Conservation (phyloP, 2,888 invertebrate genomes). For the Latrodectus elegans region DNA sequence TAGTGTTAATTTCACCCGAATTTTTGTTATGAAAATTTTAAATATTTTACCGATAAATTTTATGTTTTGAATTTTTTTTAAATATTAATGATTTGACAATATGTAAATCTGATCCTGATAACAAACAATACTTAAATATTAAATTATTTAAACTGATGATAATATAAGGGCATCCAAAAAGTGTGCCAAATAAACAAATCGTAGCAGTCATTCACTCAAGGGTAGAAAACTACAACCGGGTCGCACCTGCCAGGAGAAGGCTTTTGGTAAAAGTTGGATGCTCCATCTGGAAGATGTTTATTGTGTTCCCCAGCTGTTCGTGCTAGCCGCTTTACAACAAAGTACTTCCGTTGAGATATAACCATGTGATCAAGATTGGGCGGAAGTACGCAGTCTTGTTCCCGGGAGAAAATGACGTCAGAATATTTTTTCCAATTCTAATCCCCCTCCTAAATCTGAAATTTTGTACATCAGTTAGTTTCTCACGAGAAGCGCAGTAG, state of each 20-base stretch:
- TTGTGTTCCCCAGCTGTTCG: constrained; percentile 48
- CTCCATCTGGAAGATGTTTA: constrained; percentile 10
- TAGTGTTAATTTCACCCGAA: too few species aligned
- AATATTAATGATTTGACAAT: too few species aligned
- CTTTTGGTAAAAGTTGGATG: background rate
- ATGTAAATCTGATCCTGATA: too few species aligned
- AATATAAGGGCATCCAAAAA: too few species aligned
- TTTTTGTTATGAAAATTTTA: too few species aligned
- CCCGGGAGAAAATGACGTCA: constrained; percentile 18
- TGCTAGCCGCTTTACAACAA: constrained; percentile 13
- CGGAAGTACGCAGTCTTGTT: constrained; percentile 54
- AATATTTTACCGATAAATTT: too few species aligned
- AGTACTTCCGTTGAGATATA: constrained; percentile 24
- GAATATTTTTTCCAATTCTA: background rate
- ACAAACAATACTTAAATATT: background rate
- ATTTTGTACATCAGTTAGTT: constrained; percentile 34
- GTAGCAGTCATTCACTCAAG: background rate
- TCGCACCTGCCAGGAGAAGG: constrained; percentile 47
- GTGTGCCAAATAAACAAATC: constrained; percentile 41
- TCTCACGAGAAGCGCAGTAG: constrained; percentile 42
- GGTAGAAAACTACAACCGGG: constrained; percentile 47
- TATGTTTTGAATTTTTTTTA: too few species aligned
- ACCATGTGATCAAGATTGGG: background rate
- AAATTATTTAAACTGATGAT: background rate
- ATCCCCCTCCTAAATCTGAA: background rate